Evolutionary conservation across 2,888 invertebrate genomes (phyloP), one percentile per base, ranked within the genome.

Genomic region (Syrphus vitripennis): DNA sequence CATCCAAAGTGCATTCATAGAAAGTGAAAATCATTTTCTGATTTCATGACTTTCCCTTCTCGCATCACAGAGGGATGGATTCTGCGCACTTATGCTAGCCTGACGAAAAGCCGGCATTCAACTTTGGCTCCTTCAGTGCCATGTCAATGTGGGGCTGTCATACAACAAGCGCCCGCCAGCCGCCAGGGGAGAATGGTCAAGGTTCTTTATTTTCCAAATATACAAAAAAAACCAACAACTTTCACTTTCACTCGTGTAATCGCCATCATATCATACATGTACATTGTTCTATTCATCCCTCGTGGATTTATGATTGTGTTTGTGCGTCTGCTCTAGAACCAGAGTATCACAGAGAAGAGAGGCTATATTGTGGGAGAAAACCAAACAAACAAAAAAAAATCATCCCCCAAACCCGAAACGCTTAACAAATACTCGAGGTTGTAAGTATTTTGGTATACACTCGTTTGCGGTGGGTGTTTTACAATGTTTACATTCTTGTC

Each of bases 151-250:
- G 16, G 19, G 19, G 31, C 50, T 50, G 12, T 3, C 21, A 24
- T 14, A 16, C 42, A 61, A 19, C 19, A 4, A 26, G 6, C 10
- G 19, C 34, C 48, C 42, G 42, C 19, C 19, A 4, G 16, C 3
- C 10, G 19, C 34, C 48, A 50, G 42, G 57, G 61, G 34, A 81
- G 81, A 90, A 89, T 91, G 91, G 92, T 91, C 91, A 91, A 91
- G 91, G 91, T 91, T 91, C 89, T 91, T 89, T 79, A 89, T 89
- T 90, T 90, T 90, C 42, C 74, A 50, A 81, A 70, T 57, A 67
- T 50, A 87, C 79, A 77, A 50, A 48, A 65, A 45, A n/a, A n/a
- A n/a, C n/a, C n/a, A n/a, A 6, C 31, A 34, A 78, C 74, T 88
- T 88, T 89, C 87, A 89, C 88, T 90, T 90, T 87, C 88, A 79